These are phyloP conservation scores for Hiodon alosoides DNA, from an alignment of 2,113 vertebrate species.

Conservation along the genomic window DNA sequence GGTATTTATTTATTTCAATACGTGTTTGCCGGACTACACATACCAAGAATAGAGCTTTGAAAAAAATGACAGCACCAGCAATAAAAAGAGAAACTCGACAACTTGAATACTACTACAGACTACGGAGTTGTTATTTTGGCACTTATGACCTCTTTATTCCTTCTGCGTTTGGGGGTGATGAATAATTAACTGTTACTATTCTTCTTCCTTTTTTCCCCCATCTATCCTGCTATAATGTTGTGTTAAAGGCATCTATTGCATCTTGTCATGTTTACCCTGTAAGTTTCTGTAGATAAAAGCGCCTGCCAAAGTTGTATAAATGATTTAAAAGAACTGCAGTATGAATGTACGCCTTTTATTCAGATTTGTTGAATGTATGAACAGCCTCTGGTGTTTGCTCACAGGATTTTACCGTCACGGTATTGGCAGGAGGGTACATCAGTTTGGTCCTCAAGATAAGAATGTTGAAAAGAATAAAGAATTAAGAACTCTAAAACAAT, in stretches of 20 bases:
- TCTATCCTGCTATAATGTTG: not conserved
- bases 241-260: not conserved
- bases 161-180: not conserved
- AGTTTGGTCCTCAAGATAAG: not conserved
- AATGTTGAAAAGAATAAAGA: conserved; percentile 9
- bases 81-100: too few relatives aligned
- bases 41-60: too few relatives aligned
- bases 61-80: too few relatives aligned
- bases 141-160: too few relatives aligned
- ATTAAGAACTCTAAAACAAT: conserved; percentile 16
- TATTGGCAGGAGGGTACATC: not conserved
- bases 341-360: not conserved
- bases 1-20: not conserved
- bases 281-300: not conserved
- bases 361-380: not conserved
- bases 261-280: not conserved
- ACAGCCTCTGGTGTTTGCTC: not conserved
- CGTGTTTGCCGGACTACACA: not conserved
- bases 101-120: too few relatives aligned
- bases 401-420: not conserved
- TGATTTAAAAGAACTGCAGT: not conserved
- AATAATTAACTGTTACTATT: not conserved
- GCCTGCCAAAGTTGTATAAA: not conserved
- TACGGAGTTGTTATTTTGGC: too few relatives aligned
- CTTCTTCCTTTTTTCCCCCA: not conserved